Base-by-base conservation (phyloP, 2,797 vertebrate genomes). In the Sebastes cheni region DNA sequence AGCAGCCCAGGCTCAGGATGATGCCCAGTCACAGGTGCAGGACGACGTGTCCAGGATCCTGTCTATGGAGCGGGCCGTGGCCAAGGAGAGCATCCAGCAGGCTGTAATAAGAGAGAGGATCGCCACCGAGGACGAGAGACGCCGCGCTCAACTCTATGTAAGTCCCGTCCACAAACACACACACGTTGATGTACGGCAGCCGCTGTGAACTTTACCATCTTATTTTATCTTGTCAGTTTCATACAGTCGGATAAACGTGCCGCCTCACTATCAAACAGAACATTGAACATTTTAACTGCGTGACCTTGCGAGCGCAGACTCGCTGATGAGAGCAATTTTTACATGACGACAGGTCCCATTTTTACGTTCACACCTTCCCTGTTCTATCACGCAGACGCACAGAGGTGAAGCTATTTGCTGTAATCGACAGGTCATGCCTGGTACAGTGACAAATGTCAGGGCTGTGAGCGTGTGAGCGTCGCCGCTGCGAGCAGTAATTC, bases 101-200 rank as follows among this genome's bases (percentile, higher is more conserved):
- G 95, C 96, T 16, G 80, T 97, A 20, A 89, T 98, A 0, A 94
- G 95, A 1, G 97, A 99, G 92, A 92, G 97, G 81, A 93, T 97
- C 25, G 86, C 91, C 0, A 92, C 94, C 0, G 98, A 98, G 79
- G 97, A 98, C 13, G 97, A 99, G 67, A 95, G 86, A 1, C 89
- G 92, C 3, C 97, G 96, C 66, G 93, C 96, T 0, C 97, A 97
- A 61, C 93, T 94, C 76, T 94, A 96, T 50, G 98, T 99, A 86
- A 97, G 97, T 95, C 1, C 1, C 8, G 11, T 13, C 30, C 6
- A n/a, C 13, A 34, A 70, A 39, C 0, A 13, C 30, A 4, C 29
- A 8, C 4, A 14, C 9, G 7, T 52, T 14, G 4, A 34, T 9
- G 11, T 30, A 10, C 18, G 13, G 8, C 61, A 68, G 22, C 36